Base-by-base conservation (phyloP, 2,888 invertebrate species). In the Lapara coniferarum region DNA sequence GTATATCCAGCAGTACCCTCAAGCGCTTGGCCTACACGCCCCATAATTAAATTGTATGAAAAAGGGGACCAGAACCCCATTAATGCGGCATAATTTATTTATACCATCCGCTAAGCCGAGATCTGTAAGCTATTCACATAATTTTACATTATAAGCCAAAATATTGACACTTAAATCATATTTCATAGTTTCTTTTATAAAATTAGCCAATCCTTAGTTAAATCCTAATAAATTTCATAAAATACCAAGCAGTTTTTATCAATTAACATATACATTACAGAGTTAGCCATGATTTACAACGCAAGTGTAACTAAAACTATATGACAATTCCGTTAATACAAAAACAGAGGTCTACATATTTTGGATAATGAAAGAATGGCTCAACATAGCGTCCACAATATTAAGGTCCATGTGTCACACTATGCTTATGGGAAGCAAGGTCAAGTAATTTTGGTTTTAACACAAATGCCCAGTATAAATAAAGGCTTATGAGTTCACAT, bases 211-310 rank as follows among this genome's bases (percentile, higher is more conserved):
- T 59, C 46, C 59, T 46, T 46, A 16, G 16, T 59, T 46, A 59
- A 59, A 59, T 59, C 59, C 59, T 12, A 19, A n/a, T 25, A 67
- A 14, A 63, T 68, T 52, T 57, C 66, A 66, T 12, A 37, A 16
- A 68, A 59, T n/a, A 55, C 5, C 69, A 68, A 71, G 12, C 14
- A 58, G 10, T 51, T 51, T 68, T 66, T 59, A 44, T 59, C 59
- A 59, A 59, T 59, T 46, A 59, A 46, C 59, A 59, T 59, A 59
- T 44, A 59, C 59, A 59, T 58, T 58, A 58, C 58, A 16, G 59
- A 44, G 46, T 59, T 59, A 59, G 16, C 44, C 46, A 59, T 59
- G 59, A 59, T 59, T 59, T 46, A 59, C 10, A 8, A n/a, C 59
- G 16, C 59, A 59, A 59, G 13, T n/a, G 44, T 59, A 44, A 10